Evolutionary conservation across 1,140 invertebrate species (phyloP).

Genomic region (Ceratina australensis): DNA sequence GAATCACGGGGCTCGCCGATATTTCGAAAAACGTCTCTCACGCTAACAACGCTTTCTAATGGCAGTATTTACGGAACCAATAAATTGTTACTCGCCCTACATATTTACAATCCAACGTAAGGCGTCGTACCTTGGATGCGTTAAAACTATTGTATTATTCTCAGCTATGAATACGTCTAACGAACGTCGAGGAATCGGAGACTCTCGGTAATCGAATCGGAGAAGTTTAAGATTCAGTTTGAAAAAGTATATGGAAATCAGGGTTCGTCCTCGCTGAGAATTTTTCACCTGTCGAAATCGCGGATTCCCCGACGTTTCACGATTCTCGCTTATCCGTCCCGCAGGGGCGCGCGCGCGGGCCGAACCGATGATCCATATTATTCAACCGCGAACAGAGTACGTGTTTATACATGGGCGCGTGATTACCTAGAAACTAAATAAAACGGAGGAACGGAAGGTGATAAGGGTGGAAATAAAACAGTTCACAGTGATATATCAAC

Average conservation of each 20-base stretch:
- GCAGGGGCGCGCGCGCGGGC: conserved; percentile 13
- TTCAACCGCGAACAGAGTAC: conserved; percentile 33
- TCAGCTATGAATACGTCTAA: conserved; percentile 35
- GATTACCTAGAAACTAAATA: conserved; percentile 24
- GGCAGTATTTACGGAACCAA: conserved; percentile 61
- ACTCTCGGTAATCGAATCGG: conserved; percentile 9
- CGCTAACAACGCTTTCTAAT: conserved; percentile 55
- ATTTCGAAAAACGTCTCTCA: conserved; percentile 43
- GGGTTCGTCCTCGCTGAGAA: background rate
- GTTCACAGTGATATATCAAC: conserved; percentile 70
- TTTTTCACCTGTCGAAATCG: background rate
- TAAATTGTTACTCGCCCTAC: conserved; percentile 38
- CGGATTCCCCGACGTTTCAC: conserved; percentile 52
- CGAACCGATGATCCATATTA: conserved; percentile 25
- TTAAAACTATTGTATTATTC: conserved; percentile 25
- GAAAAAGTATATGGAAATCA: background rate
- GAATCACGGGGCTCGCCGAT: conserved; percentile 15
- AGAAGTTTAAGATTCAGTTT: background rate
- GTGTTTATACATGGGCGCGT: conserved; percentile 36
- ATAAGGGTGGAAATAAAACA: conserved; percentile 21
- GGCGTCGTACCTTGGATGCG: conserved; percentile 41
- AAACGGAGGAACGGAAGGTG: background rate
- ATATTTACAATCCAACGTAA: conserved; percentile 57
- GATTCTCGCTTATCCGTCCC: conserved; percentile 26
- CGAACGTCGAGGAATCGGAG: conserved; percentile 52